Conservation (phyloP, 2,888 invertebrate genomes). For the Clostera curtula region DNA sequence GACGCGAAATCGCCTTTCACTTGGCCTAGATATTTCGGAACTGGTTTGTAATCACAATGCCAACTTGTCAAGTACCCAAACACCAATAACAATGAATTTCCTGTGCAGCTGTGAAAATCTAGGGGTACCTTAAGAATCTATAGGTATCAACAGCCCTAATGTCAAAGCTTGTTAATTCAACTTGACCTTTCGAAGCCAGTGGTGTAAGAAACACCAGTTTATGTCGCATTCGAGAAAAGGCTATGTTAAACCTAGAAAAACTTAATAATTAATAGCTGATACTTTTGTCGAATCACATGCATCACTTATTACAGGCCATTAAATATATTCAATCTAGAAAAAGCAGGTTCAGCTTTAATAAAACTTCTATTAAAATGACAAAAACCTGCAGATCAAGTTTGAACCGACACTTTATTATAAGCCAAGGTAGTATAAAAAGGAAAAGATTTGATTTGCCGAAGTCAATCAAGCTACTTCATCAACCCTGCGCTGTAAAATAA, state of each 20-base stretch:
- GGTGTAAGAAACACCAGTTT: too few species aligned
- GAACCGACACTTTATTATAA: too few species aligned
- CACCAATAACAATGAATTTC: conserved; percentile 38
- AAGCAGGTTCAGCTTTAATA: too few species aligned
- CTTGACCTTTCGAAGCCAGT: neutral
- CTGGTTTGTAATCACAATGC: conserved; percentile 66
- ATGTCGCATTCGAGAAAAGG: too few species aligned
- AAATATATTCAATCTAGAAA: too few species aligned
- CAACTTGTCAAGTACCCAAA: conserved; percentile 28
- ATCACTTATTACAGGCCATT: too few species aligned
- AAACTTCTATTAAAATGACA: too few species aligned
- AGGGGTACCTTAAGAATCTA: conserved; percentile 8
- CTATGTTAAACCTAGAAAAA: too few species aligned
- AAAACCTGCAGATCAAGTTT: too few species aligned
- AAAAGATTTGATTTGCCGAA: neutral
- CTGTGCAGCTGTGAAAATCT: conserved; percentile 36
- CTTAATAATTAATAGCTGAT: too few species aligned
- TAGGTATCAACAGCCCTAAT: conserved; percentile 10
- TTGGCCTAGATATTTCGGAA: conserved; percentile 71
- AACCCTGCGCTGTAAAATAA: conserved; percentile 51
- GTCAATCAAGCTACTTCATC: conserved; percentile 15
- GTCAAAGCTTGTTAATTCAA: too few species aligned
- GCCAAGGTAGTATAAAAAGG: neutral
- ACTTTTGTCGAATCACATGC: too few species aligned
- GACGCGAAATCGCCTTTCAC: conserved; percentile 68